Conservation (phyloP, 1,140 invertebrate species). For the Lordiphosa collinella region DNA sequence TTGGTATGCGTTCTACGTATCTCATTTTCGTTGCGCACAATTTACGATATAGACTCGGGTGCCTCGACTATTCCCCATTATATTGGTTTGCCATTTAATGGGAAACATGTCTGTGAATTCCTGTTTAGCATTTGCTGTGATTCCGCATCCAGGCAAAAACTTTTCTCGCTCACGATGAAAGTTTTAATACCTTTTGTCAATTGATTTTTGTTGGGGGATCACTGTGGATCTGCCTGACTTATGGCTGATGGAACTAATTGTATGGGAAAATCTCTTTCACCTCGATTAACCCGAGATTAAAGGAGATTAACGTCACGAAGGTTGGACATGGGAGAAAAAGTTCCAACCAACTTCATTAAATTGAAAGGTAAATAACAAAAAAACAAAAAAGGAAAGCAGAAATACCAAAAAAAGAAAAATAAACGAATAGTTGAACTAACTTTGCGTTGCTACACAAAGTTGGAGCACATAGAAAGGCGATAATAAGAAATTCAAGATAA, state of each 20-base stretch:
- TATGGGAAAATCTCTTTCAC: constrained; percentile 40
- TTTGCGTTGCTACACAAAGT: no score
- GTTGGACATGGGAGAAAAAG: neutral
- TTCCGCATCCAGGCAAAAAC: constrained; percentile 41
- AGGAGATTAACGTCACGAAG: constrained; percentile 34
- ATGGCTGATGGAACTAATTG: constrained; percentile 39
- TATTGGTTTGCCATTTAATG: constrained; percentile 69
- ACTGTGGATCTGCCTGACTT: neutral
- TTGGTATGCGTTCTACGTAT: constrained; percentile 74
- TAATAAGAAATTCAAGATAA: no score
- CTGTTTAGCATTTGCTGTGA: constrained; percentile 64
- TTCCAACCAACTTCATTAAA: constrained; percentile 6
- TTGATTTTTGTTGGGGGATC: constrained; percentile 52
- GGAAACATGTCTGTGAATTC: constrained; percentile 47
- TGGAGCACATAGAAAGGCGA: no score
- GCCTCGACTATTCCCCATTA: constrained; percentile 14
- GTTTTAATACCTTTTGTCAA: constrained; percentile 76
- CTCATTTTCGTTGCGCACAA: constrained; percentile 75
- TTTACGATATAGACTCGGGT: constrained; percentile 66
- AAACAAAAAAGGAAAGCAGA: no score
- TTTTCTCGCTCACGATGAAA: constrained; percentile 55
- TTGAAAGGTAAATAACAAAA: constrained; percentile 2
- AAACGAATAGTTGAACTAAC: no score
- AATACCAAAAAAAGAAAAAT: no score
- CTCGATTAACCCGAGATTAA: constrained; percentile 28